These are phyloP conservation scores for Priocnemis perturbator DNA, from an alignment of 2,888 invertebrate species.

Conservation along the genomic window DNA sequence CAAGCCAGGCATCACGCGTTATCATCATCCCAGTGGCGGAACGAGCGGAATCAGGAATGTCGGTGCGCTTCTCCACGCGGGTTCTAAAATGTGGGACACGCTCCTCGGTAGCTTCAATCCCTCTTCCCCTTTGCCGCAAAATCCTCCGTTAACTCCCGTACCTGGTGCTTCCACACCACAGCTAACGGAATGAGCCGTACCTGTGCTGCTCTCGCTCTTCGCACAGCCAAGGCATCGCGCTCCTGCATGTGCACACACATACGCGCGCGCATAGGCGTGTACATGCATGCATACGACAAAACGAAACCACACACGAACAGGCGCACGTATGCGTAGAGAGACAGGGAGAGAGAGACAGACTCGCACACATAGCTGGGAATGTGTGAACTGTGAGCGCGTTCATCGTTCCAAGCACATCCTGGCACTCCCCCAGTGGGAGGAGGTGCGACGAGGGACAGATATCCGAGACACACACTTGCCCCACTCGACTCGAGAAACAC, in stretches of 20 bases:
- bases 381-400: conserved; percentile 65
- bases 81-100: conserved; percentile 73
- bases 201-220: conserved; percentile 40
- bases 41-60: conserved; percentile 50
- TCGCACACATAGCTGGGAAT: conserved; percentile 39
- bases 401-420: conserved; percentile 75
- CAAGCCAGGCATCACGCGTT: background rate
- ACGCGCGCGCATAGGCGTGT: background rate
- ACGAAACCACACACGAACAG: conserved; percentile 21
- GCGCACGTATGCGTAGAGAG: background rate
- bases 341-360: conserved; percentile 1
- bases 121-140: conserved; percentile 55
- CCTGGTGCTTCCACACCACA: conserved; percentile 59
- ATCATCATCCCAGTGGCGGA: conserved; percentile 31
- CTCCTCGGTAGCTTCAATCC: conserved; percentile 49
- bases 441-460: conserved; percentile 68
- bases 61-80: conserved; percentile 57
- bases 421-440: conserved; percentile 73
- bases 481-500: conserved; percentile 44
- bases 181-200: conserved; percentile 64
- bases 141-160: conserved; percentile 66
- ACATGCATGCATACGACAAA: conserved; percentile 40
- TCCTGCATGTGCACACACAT: conserved; percentile 27
- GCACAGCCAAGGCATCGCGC: conserved; percentile 27
- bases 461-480: conserved; percentile 53